A percentile compares a stretch with the other conserved stretches of the same genome.
These are phyloP conservation scores for Crenichthys baileyi DNA, from an alignment of 2,797 vertebrate species.

Conservation along the genomic window DNA sequence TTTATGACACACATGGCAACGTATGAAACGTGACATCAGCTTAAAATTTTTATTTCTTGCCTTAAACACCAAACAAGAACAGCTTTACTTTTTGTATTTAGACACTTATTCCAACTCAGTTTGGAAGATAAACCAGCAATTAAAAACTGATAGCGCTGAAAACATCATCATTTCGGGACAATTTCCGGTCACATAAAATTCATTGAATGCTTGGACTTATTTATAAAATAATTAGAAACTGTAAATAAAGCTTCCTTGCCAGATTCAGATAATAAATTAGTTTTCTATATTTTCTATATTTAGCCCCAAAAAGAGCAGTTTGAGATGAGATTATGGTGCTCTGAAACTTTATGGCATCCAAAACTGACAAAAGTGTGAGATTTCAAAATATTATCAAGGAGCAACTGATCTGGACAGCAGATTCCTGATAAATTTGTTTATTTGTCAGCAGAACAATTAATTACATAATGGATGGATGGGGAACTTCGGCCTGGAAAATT, in stretches of 20 bases:
- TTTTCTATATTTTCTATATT: neutral
- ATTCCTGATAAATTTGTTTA: slow-evolving; percentile 25
- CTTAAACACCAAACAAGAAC: neutral
- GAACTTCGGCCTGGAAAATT: accelerated
- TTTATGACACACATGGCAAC: neutral
- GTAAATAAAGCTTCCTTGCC: neutral
- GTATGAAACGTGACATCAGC: neutral
- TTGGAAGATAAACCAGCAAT: neutral
- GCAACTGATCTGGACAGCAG: accelerated
- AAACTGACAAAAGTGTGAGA: neutral
- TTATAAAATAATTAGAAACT: neutral
- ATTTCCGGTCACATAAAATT: neutral
- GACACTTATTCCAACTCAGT: neutral
- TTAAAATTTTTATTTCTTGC: neutral
- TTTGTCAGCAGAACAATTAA: neutral
- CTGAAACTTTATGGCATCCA: neutral
- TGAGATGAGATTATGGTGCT: neutral
- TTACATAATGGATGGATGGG: slow-evolving; percentile 8
- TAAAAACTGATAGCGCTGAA: neutral
- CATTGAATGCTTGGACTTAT: neutral
- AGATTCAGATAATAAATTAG: neutral
- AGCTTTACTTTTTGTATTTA: neutral
- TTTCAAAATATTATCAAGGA: neutral
- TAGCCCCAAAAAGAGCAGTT: neutral
- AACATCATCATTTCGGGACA: neutral